Conservation (phyloP, 2,888 invertebrate species). For the Lepidochrysops patricia region DNA sequence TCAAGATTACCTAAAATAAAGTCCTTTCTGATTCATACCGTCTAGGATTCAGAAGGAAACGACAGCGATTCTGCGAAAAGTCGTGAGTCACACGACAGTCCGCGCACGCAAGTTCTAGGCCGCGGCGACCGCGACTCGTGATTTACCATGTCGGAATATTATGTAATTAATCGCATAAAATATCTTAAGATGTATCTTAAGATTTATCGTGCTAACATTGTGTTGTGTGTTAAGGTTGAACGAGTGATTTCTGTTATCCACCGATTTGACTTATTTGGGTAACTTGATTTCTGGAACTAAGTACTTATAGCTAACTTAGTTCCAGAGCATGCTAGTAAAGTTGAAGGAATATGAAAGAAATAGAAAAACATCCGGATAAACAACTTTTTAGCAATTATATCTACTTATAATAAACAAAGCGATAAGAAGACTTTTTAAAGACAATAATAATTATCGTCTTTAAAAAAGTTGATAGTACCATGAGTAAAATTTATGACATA, state of each 20-base stretch:
- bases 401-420: too few species aligned
- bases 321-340: background rate
- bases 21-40: conserved; percentile 30
- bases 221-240: background rate
- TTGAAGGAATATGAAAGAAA: background rate
- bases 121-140: background rate
- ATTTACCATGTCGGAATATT: background rate
- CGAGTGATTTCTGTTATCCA: background rate
- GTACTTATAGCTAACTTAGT: too few species aligned
- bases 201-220: background rate
- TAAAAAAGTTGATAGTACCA: too few species aligned
- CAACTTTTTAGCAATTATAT: background rate
- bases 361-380: background rate
- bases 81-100: conserved; percentile 31
- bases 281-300: background rate
- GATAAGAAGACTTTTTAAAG: too few species aligned
- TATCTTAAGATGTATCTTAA: background rate
- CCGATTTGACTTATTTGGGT: background rate
- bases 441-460: too few species aligned
- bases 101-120: conserved; percentile 23
- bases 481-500: background rate
- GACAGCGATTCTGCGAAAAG: conserved; percentile 52
- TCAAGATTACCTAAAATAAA: conserved; percentile 13
- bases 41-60: conserved; percentile 44
- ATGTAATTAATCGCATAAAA: conserved; percentile 3